A percentile compares a stretch with the other conserved stretches of the same genome.
phyloP scores from a whole-genome alignment of 1,140 invertebrate species.

The Rhizoglyphus robini region DNA sequence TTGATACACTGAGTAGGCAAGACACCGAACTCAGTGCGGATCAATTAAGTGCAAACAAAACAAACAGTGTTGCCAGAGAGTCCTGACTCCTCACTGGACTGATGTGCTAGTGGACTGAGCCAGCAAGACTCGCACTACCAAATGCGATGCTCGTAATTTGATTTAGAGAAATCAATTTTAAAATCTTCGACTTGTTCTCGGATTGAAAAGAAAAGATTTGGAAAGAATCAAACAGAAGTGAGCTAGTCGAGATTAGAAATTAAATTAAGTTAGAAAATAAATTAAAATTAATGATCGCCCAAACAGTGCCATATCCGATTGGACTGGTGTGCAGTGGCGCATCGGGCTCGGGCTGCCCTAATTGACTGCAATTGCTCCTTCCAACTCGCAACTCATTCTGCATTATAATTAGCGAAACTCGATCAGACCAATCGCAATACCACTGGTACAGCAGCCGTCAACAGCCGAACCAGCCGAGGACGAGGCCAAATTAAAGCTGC shows the following conservation, averaged over 20 bases:
- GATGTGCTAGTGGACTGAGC: too few species aligned
- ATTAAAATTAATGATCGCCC: conserved; percentile 11
- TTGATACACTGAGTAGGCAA: neutral
- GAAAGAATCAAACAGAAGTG: neutral
- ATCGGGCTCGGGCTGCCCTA: neutral
- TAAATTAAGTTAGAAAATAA: conserved; percentile 10
- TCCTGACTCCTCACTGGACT: too few species aligned
- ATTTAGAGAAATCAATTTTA: conserved; percentile 11
- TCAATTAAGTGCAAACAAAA: conserved; percentile 5
- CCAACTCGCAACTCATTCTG: conserved; percentile 15
- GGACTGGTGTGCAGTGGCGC: neutral
- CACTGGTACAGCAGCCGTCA: neutral
- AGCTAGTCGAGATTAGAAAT: conserved; percentile 3
- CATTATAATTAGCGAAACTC: conserved; percentile 3
- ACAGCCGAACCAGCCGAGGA: neutral
- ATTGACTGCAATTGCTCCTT: neutral
- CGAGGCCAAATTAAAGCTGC: conserved; percentile 7
- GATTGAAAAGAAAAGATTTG: neutral
- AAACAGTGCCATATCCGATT: conserved; percentile 1
- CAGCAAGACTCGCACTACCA: neutral
- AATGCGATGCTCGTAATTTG: conserved; percentile 2
- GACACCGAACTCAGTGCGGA: too few species aligned
- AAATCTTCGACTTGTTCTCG: conserved; percentile 1
- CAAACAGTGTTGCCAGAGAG: neutral
- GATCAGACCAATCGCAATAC: neutral